These are phyloP conservation scores for Triplophysa bombifrons DNA, from an alignment of 2,797 vertebrate species.

Conservation along the genomic window DNA sequence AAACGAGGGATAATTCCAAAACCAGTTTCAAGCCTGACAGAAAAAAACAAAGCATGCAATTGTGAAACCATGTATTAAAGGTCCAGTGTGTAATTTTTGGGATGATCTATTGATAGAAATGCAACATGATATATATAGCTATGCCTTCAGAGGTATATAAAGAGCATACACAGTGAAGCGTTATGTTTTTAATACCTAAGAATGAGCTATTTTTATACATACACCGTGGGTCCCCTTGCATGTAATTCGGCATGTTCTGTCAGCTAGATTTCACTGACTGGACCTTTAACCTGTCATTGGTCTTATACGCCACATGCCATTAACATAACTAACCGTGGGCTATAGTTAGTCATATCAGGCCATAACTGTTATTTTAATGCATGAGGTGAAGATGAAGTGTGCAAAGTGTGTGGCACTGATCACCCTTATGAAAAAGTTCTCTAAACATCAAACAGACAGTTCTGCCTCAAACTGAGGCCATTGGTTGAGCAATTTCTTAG, in stretches of 20 bases:
- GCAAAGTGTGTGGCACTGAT: neutral
- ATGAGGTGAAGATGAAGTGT: neutral
- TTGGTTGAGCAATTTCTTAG: too few species aligned
- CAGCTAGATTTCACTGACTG: too few species aligned
- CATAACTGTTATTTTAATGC: neutral
- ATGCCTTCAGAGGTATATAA: too few species aligned
- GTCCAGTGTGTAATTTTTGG: too few species aligned
- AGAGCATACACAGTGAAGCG: too few species aligned
- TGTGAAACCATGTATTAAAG: conserved; percentile 11
- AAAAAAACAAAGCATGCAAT: conserved; percentile 27
- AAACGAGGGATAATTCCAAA: conserved; percentile 12
- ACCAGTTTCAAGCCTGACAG: neutral
- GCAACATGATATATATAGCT: too few species aligned
- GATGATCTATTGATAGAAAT: too few species aligned
- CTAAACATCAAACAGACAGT: neutral
- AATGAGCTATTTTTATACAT: too few species aligned
- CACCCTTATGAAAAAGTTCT: neutral
- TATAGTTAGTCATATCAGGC: neutral
- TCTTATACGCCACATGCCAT: neutral
- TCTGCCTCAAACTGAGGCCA: too few species aligned
- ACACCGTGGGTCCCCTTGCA: too few species aligned
- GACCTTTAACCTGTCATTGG: neutral
- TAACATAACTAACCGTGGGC: neutral
- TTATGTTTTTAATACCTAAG: too few species aligned
- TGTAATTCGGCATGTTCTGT: too few species aligned